Evolutionary conservation across 2,113 vertebrate genomes (phyloP), one percentile per base, ranked within the genome.

Genomic region (Dermatemys mawii): DNA sequence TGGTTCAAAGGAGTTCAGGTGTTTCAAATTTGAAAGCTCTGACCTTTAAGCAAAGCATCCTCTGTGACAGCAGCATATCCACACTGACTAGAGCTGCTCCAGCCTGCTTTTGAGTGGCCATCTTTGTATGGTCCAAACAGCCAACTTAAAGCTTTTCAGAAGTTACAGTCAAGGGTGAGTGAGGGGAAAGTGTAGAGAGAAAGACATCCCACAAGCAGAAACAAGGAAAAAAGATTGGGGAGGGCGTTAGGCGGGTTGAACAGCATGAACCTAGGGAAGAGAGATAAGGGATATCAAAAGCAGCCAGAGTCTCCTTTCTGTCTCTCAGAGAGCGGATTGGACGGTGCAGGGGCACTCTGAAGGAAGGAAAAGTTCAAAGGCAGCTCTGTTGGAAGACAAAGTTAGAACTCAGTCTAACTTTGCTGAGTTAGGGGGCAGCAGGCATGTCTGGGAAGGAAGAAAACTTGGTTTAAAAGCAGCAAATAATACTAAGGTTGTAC

Each of bases 291-390:
- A 22, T 70, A 70, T 70, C 63, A 70, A n/a, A 22, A 38, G n/a
- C 63, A 70, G 63, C n/a, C 63, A 70, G 35, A 35, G 60, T n/a
- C 35, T 67, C 19, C 35, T 22, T 60, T 38, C 19, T 70, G 19
- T 35, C 35, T 38, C 5, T 5, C 63, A 70, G n/a, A 70, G n/a
- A 21, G 35, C 5, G 63, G n/a, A 38, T 38, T 38, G n/a, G 17
- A 38, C 1, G 1, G 5, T n/a, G 35, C 17, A 8, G 19, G 11
- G n/a, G 35, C n/a, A 70, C 17, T 19, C 9, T 1, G 21, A 70
- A 70, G 63, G n/a, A 22, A 10, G 3, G 19, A 70, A 70, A 8
- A 70, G n/a, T 70, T 70, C 35, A 38, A 70, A 70, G n/a, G 19
- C 16, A 38, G 63, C n/a, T 67, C 63, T n/a, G 17, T n/a, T 67